Percentiles rank a stretch among this genome's conserved stretches.
phyloP scores from a whole-genome alignment of 2,113 vertebrate species.

The Pholis gunnellus region DNA sequence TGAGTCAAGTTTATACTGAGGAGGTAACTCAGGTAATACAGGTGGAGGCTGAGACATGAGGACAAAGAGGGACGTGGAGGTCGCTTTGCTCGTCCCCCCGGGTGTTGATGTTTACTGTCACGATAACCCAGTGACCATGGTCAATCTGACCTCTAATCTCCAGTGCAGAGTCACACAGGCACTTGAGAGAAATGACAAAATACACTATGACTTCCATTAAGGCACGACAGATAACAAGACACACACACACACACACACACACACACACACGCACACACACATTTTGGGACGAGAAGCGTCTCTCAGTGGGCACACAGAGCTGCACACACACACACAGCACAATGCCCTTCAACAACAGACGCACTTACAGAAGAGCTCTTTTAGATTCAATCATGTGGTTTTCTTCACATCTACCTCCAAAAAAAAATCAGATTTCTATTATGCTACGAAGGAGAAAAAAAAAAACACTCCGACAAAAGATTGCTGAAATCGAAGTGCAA shows the following conservation, averaged over 20 bases:
- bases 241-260: slow-evolving; percentile 19
- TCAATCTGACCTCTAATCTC: slow-evolving; percentile 40
- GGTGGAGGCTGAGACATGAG: neutral
- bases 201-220: slow-evolving; percentile 65
- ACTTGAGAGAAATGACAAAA: slow-evolving; percentile 75
- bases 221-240: slow-evolving; percentile 73
- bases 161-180: slow-evolving; percentile 71
- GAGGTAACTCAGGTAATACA: slow-evolving; percentile 18
- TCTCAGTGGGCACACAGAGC: neutral
- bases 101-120: neutral
- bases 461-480: neutral
- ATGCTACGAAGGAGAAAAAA: too few species aligned
- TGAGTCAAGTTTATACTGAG: slow-evolving; percentile 28
- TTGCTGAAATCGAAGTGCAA: neutral
- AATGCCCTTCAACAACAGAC: slow-evolving; percentile 6
- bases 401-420: neutral
- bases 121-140: slow-evolving; percentile 9
- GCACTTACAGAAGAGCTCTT: neutral
- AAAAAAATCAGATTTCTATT: neutral
- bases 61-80: neutral
- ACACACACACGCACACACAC: neutral
- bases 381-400: neutral
- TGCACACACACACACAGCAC: too few species aligned
- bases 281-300: slow-evolving; percentile 52
- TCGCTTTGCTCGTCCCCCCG: neutral